Percentiles rank a stretch among this genome's conserved stretches.
Evolutionary conservation across 2,113 vertebrate species (phyloP).

Genomic region (Capreolus pygargus): DNA sequence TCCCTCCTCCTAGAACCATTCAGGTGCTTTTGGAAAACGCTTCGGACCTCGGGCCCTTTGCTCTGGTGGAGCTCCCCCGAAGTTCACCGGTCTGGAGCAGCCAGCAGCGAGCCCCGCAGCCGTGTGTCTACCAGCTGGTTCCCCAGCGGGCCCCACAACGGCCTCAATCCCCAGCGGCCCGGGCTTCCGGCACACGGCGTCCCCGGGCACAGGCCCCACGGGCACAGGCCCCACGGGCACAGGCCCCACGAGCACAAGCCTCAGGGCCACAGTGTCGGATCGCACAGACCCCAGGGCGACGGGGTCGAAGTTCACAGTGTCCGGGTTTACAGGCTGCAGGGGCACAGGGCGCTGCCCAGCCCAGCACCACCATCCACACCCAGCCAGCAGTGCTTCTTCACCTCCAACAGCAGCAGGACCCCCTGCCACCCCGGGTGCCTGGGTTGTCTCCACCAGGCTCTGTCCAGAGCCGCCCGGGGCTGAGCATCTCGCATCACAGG

Average conservation of each 20-base stretch:
- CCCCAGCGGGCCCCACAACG: accelerated
- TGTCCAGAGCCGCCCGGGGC: too few relatives aligned
- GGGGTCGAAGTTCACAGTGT: neutral
- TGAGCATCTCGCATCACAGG: neutral
- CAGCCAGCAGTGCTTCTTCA: too few relatives aligned
- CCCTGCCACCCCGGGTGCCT: too few relatives aligned
- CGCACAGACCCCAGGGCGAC: too few relatives aligned
- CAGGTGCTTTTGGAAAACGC: neutral
- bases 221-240: neutral
- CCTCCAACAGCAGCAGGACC: too few relatives aligned
- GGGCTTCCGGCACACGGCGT: neutral
- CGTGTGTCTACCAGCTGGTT: neutral
- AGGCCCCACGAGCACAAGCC: neutral
- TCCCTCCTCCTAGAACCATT: neutral
- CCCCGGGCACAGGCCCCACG: too few relatives aligned
- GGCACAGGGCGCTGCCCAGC: neutral
- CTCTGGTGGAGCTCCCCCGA: neutral
- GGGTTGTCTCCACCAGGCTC: too few relatives aligned
- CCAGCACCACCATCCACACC: too few relatives aligned
- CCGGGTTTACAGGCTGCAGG: accelerated
- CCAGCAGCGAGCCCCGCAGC: neutral
- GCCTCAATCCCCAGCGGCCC: neutral
- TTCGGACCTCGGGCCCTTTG: neutral
- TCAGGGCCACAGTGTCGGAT: accelerated
- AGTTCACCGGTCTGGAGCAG: too few relatives aligned